Base-by-base conservation (phyloP, 2,797 vertebrate species). In the Phoxinus dragarum region DNA sequence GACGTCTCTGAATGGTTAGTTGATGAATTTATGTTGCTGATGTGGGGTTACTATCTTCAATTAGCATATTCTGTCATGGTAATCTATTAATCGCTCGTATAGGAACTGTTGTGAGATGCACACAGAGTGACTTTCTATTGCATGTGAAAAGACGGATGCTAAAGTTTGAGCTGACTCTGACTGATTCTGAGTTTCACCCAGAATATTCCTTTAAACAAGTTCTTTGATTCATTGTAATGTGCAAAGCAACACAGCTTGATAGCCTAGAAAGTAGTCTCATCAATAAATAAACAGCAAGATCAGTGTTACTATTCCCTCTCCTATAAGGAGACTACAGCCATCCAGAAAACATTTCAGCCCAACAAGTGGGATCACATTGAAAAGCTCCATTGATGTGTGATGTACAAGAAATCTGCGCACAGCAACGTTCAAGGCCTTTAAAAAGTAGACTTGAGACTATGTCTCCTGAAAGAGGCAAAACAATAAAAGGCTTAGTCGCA, bases 271-370 rank as follows among this genome's bases (percentile, higher is more conserved):
- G 23, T 10, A 77, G 52, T 61, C 75, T 78, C 36, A 61, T 61
- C 75, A 61, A 61, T 78, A 61, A 78, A 78, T 78, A 78, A 78
- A 78, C 23, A 78, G 75, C 75, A 27, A 78, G 75, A 78, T 78
- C 75, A 61, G 36, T 78, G 52, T 27, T 77, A 61, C 75, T 61
- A 47, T 47, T 79, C 59, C 59, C 36, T 68, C 66, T 52, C 49
- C 67, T 23, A 5, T 16, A 59, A 10, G 27, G n/a, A 82, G n/a
- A 73, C 52, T 4, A 11, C 38, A 34, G 67, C 68, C 38, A 36
- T 36, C 38, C 9, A 27, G 36, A 72, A 69, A 1, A 44, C 10
- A 10, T 71, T 56, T 82, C 54, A 23, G 4, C 38, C 52, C 38
- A 59, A 61, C 69, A 73, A 71, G 68, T 56, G 38, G 52, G 38